Percentiles rank a stretch among this genome's conserved stretches.
phyloP scores from a whole-genome alignment of 2,888 invertebrate species.

The Sylvicola cinctus region DNA sequence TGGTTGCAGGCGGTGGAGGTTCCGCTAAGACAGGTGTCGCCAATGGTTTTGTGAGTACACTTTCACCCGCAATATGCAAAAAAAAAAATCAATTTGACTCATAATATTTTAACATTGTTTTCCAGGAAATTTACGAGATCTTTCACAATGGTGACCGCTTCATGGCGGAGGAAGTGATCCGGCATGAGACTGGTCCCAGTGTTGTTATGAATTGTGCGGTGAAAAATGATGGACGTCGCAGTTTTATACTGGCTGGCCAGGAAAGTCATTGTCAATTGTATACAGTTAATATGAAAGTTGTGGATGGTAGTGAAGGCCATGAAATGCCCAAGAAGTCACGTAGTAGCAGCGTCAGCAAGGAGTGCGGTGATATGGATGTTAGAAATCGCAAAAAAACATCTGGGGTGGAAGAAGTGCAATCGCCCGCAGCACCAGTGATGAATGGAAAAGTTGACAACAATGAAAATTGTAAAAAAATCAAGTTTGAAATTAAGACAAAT shows the following conservation, averaged over 20 bases:
- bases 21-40: conserved; percentile 91
- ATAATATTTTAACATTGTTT: conserved; percentile 7
- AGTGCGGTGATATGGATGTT: conserved; percentile 22
- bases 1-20: conserved; percentile 95
- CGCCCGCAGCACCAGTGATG: conserved; percentile 7
- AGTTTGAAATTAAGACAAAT: conserved; percentile 52
- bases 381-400: conserved; percentile 15
- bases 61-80: conserved; percentile 1
- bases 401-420: conserved; percentile 17
- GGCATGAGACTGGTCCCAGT: conserved; percentile 72
- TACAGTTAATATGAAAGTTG: conserved; percentile 39
- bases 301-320: conserved; percentile 30
- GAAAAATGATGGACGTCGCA: conserved; percentile 46
- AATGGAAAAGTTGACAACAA: conserved; percentile 10
- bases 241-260: conserved; percentile 72
- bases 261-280: conserved; percentile 82
- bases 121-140: conserved; percentile 82
- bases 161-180: conserved; percentile 68
- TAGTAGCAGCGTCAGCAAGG: conserved; percentile 22
- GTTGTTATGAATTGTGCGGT: conserved; percentile 85
- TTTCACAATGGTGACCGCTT: conserved; percentile 67
- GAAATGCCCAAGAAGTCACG: conserved; percentile 25
- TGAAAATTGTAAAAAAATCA: conserved; percentile 33
- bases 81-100: neutral
- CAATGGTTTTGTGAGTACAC: conserved; percentile 79